phyloP scores from a whole-genome alignment of 2,888 invertebrate genomes.

The Galeopsomyia nigrocyanea region DNA sequence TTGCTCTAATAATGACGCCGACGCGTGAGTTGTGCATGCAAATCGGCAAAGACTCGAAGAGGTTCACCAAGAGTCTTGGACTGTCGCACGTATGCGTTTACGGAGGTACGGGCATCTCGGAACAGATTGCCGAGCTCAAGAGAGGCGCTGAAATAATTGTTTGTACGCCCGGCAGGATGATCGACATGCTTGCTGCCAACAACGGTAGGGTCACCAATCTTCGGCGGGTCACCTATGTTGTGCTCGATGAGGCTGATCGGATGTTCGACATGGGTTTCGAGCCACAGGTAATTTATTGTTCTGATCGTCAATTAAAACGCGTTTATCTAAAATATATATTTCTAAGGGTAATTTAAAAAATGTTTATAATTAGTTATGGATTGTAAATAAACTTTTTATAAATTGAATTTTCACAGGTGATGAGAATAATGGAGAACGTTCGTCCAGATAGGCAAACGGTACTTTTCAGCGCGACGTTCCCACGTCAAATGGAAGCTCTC shows the following conservation, averaged over 20 bases:
- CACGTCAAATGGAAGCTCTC: conserved; percentile 98
- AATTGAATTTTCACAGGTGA: conserved; percentile 70
- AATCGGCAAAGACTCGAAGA: conserved; percentile 95
- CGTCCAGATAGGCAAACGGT: conserved; percentile 98
- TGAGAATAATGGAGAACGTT: conserved; percentile 94
- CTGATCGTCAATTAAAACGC: not conserved
- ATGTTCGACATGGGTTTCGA: conserved; percentile 99
- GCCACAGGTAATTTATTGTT: conserved; percentile 81
- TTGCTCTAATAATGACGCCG: conserved; percentile 97
- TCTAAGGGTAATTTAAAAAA: not conserved
- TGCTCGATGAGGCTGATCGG: conserved; percentile 98
- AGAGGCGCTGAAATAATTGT: conserved; percentile 98
- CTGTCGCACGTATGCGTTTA: conserved; percentile 96
- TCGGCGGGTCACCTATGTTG: conserved; percentile 95
- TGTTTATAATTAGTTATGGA: not conserved
- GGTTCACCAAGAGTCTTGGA: conserved; percentile 90
- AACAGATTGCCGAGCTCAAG: conserved; percentile 96
- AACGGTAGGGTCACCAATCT: conserved; percentile 98
- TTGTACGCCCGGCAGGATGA: conserved; percentile 99
- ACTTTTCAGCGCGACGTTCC: conserved; percentile 99
- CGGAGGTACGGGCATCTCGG: conserved; percentile 97
- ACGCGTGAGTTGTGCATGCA: conserved; percentile 99
- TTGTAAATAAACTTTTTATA: not conserved
- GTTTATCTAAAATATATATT: not conserved
- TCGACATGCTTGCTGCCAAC: conserved; percentile 99